Percentiles rank a stretch among this genome's conserved stretches.
These are phyloP conservation scores for Myrmecophaga tridactyla DNA, from an alignment of 2,113 vertebrate species.

Conservation along the genomic window DNA sequence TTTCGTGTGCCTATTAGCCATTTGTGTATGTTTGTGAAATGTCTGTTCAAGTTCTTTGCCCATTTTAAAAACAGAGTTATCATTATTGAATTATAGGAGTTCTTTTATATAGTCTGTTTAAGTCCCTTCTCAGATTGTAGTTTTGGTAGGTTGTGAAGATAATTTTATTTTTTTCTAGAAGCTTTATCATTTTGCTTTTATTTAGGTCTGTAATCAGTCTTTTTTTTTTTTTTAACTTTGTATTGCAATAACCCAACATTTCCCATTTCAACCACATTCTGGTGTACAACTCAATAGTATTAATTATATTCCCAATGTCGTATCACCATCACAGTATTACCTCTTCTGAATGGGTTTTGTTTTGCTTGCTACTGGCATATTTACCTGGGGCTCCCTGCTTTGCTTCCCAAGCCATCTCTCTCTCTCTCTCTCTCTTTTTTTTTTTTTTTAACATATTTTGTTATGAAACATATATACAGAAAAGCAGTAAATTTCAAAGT, in stretches of 20 bases:
- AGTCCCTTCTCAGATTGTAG: neutral
- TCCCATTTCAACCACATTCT: too few relatives aligned
- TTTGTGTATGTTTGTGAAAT: neutral
- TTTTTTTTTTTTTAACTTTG: too few relatives aligned
- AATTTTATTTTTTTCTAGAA: neutral
- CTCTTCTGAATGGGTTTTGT: neutral
- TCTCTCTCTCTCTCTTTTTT: neutral
- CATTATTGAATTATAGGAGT: neutral
- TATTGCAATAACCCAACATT: too few relatives aligned
- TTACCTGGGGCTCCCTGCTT: neutral
- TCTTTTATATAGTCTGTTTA: slow-evolving; percentile 15
- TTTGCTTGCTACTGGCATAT: neutral
- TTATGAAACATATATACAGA: too few relatives aligned
- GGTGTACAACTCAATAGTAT: too few relatives aligned
- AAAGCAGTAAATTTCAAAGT: too few relatives aligned
- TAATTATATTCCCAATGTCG: too few relatives aligned
- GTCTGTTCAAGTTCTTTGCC: neutral
- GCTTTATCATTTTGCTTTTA: neutral
- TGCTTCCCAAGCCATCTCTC: neutral
- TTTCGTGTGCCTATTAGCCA: neutral
- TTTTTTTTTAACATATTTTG: too few relatives aligned
- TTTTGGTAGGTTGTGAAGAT: neutral
- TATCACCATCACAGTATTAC: too few relatives aligned
- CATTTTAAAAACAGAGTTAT: neutral
- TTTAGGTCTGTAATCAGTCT: neutral